A percentile compares a stretch with the other conserved stretches of the same genome.
phyloP scores from a whole-genome alignment of 2,113 vertebrate species.

The Mesoclemmys tuberculata region DNA sequence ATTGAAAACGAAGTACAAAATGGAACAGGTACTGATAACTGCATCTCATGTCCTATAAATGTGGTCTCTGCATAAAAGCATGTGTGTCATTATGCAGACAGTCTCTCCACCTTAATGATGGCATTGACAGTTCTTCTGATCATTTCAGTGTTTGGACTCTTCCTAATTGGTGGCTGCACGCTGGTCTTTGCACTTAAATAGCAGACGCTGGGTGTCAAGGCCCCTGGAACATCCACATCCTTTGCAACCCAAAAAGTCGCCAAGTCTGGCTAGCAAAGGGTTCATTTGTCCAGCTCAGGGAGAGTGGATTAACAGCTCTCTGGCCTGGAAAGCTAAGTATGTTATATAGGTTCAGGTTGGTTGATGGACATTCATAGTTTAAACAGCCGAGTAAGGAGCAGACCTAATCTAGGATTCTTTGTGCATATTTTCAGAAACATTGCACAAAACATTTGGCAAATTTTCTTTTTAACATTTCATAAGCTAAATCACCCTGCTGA shows the following conservation, averaged over 20 bases:
- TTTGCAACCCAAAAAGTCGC: background rate
- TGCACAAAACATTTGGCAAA: background rate
- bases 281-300: background rate
- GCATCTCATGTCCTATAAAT: background rate
- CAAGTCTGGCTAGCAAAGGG: background rate
- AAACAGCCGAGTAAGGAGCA: background rate
- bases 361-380: background rate
- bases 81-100: background rate
- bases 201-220: background rate
- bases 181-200: background rate
- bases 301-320: background rate
- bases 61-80: background rate
- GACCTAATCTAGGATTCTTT: background rate
- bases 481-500: background rate
- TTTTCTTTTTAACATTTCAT: background rate
- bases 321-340: background rate
- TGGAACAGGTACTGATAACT: background rate
- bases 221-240: background rate
- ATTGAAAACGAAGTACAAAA: too few species aligned
- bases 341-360: background rate
- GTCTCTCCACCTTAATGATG: background rate
- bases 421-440: too few species aligned
- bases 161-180: background rate
- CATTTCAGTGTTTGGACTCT: background rate
- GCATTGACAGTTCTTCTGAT: accelerated